Evolutionary conservation across 2,888 invertebrate species (phyloP), one percentile per base, ranked within the genome.

Genomic region (Mythimna vitellina): DNA sequence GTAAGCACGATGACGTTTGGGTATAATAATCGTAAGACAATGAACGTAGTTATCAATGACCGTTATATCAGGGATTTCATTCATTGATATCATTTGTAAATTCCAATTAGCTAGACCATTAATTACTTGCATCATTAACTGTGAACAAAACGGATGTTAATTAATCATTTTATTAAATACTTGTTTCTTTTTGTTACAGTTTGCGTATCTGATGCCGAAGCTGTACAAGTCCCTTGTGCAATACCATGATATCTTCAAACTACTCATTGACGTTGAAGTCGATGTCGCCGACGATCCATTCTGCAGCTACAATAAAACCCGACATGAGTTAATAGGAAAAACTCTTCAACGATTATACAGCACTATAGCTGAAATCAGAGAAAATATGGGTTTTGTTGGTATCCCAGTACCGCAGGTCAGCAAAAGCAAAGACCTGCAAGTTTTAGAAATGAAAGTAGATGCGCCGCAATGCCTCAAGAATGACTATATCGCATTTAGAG

Each of bases 401-500:
- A 93, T 88, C 81, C 93, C 85, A 68, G 90, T 88, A 71, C 96
- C 87, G 80, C 88, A 91, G 17, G 86, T 96, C 32, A 92, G 92
- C 35, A 93, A 92, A 68, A 93, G 91, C 57, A 93, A 92, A 76
- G 92, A 94, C 74, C 91, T 96, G 85, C 93, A 94, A 46, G 81
- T 81, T 4, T 86, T 95, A 73, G 88, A 91, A 71, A 89, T 89
- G 68, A 93, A 93, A 85, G 96, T 96, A 2, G 96, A 97, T 85
- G 91, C 96, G 3, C 96, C 97, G 0, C 90, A 94, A 72, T 96
- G 97, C 87, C 92, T 97, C 62, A 96, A 97, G 78, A 96, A 97
- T 81, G 97, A 97, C 88, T 96, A 96, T 88, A 97, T 97, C 49
- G 96, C 97, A 4, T 94, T 97, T 71, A 96, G 96, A 81, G 96